Conservation (phyloP, 1,140 invertebrate species). For the Delia radicum region DNA sequence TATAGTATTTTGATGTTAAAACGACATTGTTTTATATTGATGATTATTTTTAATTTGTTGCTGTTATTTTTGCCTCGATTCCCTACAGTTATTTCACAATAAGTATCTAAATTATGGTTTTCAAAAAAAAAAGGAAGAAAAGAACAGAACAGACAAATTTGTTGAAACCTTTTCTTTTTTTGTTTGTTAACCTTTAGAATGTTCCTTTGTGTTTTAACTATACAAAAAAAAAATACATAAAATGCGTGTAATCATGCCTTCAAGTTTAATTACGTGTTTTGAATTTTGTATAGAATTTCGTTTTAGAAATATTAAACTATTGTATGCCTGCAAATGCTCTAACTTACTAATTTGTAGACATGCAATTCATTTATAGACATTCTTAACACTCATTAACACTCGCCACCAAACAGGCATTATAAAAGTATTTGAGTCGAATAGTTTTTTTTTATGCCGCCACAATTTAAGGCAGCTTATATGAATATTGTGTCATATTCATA, state of each 20-base stretch:
- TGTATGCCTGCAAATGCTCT: not conserved
- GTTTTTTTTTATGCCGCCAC: not conserved
- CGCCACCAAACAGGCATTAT: not conserved
- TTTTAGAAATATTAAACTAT: no score
- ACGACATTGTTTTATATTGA: not conserved
- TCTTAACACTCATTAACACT: not conserved
- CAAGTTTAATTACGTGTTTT: not conserved
- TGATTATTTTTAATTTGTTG: not conserved
- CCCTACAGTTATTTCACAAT: not conserved
- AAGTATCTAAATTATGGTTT: not conserved
- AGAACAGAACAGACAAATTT: not conserved
- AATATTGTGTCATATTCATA: not conserved
- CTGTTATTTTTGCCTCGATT: not conserved
- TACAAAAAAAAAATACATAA: not conserved
- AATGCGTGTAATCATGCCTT: conserved; percentile 1
- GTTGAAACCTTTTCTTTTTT: not conserved
- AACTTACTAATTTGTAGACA: not conserved
- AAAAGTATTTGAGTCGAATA: not conserved
- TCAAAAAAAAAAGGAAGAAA: no score
- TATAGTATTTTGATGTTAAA: not conserved
- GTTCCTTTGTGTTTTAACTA: not conserved
- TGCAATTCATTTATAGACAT: not conserved
- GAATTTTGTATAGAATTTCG: no score
- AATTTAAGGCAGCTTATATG: not conserved
- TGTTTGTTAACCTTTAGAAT: not conserved